Base-by-base conservation (phyloP, 1,140 invertebrate species). In the Drosophila hydei region DNA sequence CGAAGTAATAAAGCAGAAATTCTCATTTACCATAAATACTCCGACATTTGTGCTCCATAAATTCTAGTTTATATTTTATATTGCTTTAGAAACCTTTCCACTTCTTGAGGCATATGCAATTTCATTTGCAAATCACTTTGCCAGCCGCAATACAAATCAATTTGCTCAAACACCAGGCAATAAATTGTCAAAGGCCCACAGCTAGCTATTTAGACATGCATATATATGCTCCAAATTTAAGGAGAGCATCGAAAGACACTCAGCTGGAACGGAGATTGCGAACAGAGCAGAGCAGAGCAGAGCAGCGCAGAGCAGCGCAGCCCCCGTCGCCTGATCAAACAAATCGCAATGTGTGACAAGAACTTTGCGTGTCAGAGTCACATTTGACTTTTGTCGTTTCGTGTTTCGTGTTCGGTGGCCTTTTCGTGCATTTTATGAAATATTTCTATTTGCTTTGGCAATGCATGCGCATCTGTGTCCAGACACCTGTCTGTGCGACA, bases 301-400 rank as follows among this genome's bases (percentile, higher is more conserved):
- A 30, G 27, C 9, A 8, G 27, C 7, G 27, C 1, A 1, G 27
- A 8, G 27, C 27, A 11, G 30, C 3, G 63, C 56, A 64, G 67
- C 64, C 68, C 61, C 4, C 18, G n/a, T 58, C 38, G 38, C 69
- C 63, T 51, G 65, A 69, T 59, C 60, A 63, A 88, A 77, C 74
- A 77, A 54, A 55, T 70, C 77, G 56, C 64, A 72, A 72, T 88
- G 83, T 81, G 78, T 72, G 77, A 88, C 83, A 88, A 77, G 59
- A 79, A 77, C 75, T 88, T 87, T 75, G 81, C 81, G 88, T 87
- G 81, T 88, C 83, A 81, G 78, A 75, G 74, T 88, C 60, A 88
- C 83, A 87, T 88, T 81, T 88, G 80, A 81, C 81, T 77, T 88
- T 87, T 81, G 70, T 14, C 67, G 83, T 78, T 81, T 88, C 81